Evolutionary conservation across 37 sponge, comb jelly and placozoan species (phyloP).

Genomic region (Agelas oroides): DNA sequence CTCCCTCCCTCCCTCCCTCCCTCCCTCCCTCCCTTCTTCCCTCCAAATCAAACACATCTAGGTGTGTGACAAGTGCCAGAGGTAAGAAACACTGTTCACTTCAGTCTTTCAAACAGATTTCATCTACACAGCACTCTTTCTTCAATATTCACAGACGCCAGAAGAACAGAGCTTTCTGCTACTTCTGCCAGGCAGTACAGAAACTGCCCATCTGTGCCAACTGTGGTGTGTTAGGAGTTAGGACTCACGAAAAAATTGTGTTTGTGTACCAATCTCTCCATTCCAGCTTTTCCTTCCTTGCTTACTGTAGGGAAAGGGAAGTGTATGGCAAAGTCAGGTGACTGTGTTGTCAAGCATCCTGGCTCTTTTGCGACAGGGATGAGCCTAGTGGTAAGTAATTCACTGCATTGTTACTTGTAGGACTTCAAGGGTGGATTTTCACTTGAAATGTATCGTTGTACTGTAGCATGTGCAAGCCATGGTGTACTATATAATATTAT

Average conservation of each 20-base stretch:
- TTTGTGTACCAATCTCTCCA: no score
- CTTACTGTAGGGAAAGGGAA: slow-evolving; percentile 84
- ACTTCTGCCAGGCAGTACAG: slow-evolving; percentile 90
- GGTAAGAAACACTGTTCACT: slow-evolving; percentile 23
- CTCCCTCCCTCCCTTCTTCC: background rate
- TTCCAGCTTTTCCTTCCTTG: no score
- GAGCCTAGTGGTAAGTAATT: slow-evolving; percentile 82
- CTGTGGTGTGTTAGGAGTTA: slow-evolving; percentile 78
- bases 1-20: background rate
- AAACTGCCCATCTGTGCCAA: slow-evolving; percentile 91
- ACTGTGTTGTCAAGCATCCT: slow-evolving; percentile 96
- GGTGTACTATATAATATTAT: no score
- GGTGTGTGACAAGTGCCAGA: slow-evolving; percentile 95
- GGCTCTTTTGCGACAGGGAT: slow-evolving; percentile 86
- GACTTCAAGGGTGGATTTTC: background rate
- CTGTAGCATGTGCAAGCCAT: no score
- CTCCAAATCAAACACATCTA: background rate
- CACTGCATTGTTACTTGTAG: no score
- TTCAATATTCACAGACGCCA: slow-evolving; percentile 63
- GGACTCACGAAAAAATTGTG: no score
- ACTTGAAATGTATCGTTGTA: background rate
- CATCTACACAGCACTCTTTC: background rate
- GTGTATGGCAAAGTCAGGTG: slow-evolving; percentile 94
- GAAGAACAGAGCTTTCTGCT: slow-evolving; percentile 98
- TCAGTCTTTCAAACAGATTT: background rate